Evolutionary conservation across 2,113 vertebrate species (phyloP).

Genomic region (Gila orcuttii): DNA sequence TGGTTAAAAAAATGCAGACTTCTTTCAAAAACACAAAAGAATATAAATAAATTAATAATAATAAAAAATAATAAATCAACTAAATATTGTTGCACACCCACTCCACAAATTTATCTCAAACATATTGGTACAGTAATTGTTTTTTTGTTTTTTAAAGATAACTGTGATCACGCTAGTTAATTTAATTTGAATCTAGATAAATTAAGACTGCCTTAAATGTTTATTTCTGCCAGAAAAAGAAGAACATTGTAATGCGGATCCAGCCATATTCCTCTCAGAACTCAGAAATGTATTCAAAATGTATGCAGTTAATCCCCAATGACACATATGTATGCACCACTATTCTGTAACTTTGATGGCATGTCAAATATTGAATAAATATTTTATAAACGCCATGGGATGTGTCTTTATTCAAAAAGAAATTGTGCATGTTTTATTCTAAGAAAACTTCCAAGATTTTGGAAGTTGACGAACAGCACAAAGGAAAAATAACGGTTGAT

Average conservation of each 20-base stretch:
- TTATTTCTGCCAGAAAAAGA: background rate
- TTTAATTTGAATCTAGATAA: background rate
- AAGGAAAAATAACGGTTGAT: background rate
- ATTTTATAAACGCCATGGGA: conserved; percentile 4
- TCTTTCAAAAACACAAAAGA: background rate
- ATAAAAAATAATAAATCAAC: background rate
- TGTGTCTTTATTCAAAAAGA: background rate
- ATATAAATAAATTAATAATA: background rate
- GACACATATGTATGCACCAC: background rate
- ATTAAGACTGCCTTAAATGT: background rate
- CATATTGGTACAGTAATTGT: background rate
- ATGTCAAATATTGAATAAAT: background rate
- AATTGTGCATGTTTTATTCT: background rate
- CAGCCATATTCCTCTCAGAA: background rate
- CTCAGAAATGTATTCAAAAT: background rate
- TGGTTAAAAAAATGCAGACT: background rate
- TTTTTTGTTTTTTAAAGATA: background rate
- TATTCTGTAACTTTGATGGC: background rate
- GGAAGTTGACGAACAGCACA: background rate
- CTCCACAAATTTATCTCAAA: background rate
- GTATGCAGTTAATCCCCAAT: background rate
- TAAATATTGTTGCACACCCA: background rate
- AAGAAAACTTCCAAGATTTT: background rate
- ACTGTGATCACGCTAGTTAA: background rate
- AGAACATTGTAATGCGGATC: background rate